Evolutionary conservation across 2,113 vertebrate genomes (phyloP).

Genomic region (Corythaeola cristata): DNA sequence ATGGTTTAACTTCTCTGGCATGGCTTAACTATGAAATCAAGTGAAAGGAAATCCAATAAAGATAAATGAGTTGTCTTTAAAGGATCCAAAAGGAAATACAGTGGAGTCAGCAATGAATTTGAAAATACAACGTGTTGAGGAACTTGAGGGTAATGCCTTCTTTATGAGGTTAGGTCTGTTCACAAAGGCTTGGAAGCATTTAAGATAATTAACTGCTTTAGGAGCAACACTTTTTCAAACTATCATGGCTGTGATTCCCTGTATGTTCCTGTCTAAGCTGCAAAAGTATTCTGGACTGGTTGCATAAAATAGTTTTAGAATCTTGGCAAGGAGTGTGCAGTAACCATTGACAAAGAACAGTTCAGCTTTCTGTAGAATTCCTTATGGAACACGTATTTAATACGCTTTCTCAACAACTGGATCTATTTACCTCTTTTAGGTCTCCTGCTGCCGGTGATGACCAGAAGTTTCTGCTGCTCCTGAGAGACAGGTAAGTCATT

Average conservation of each 20-base stretch:
- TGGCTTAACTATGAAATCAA: conserved; percentile 18
- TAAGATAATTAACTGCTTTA: conserved; percentile 17
- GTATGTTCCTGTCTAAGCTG: not conserved
- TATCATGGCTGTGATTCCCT: not conserved
- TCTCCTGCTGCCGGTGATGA: not conserved
- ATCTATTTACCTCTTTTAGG: not conserved
- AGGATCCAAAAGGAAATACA: not conserved
- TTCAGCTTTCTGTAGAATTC: not conserved
- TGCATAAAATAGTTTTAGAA: not conserved
- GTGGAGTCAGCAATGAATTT: not conserved
- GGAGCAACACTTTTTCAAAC: not conserved
- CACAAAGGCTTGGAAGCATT: not conserved
- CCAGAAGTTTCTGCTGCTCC: not conserved
- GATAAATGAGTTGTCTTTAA: conserved; percentile 14
- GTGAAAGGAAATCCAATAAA: conserved; percentile 31
- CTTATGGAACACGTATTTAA: not conserved
- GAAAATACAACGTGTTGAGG: not conserved
- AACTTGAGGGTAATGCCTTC: conserved; percentile 4
- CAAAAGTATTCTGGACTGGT: not conserved
- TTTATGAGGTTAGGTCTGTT: not conserved
- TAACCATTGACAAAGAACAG: not conserved
- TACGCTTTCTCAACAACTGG: not conserved
- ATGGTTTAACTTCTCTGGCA: not conserved
- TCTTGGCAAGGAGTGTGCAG: not conserved
- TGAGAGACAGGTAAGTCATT: not conserved